A percentile compares a stretch with the other conserved stretches of the same genome.
Evolutionary conservation across 2,888 invertebrate species (phyloP).

Genomic region (Calephelis perditalis): DNA sequence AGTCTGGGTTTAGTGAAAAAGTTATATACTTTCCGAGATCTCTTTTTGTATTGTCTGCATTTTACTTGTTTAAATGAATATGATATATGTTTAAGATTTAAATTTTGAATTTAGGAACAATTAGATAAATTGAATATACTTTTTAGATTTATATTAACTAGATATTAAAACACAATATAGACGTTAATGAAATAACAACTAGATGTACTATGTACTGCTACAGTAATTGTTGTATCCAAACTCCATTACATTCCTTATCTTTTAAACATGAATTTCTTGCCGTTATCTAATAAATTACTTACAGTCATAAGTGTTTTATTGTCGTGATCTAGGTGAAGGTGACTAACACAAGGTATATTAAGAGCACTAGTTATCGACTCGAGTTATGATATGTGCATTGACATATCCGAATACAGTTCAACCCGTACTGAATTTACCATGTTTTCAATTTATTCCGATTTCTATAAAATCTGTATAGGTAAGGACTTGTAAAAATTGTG

Average conservation of each 20-base stretch:
- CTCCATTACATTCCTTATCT: constrained; percentile 25
- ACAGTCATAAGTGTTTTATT: constrained; percentile 19
- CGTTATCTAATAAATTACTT: constrained; percentile 50
- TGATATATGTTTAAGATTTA: no score
- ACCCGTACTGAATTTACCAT: no score
- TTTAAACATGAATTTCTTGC: constrained; percentile 33
- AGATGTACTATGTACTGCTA: background rate
- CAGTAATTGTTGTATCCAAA: constrained; percentile 1
- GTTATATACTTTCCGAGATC: no score
- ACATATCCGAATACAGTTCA: no score
- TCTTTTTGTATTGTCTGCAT: no score
- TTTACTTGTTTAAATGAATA: no score
- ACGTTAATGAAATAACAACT: constrained; percentile 27
- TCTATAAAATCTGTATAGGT: background rate
- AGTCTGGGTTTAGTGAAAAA: no score
- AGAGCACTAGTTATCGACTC: no score
- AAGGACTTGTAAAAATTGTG: background rate
- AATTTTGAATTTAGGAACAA: constrained; percentile 1
- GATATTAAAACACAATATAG: constrained; percentile 12
- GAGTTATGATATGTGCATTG: no score
- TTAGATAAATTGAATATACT: constrained; percentile 11
- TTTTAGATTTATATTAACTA: constrained; percentile 15
- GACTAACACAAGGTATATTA: no score
- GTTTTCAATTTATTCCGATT: no score
- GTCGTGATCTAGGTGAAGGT: no score